Evolutionary conservation across 1,140 invertebrate species (phyloP).

Genomic region (Drosophila tani): DNA sequence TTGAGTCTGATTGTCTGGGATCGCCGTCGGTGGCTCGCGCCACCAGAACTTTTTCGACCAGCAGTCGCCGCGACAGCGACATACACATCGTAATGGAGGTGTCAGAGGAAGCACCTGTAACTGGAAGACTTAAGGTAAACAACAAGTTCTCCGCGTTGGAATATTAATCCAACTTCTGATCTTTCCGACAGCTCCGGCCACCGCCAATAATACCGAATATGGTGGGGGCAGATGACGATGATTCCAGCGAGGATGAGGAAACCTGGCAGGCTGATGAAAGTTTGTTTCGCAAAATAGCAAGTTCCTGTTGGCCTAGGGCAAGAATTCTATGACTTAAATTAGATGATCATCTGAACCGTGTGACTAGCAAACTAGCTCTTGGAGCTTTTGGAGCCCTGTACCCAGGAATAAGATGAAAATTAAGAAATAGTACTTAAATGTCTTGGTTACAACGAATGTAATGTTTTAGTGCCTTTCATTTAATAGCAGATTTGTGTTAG

Average conservation of each 20-base stretch:
- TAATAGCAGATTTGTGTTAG: too few relatives aligned
- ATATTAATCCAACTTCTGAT: not conserved
- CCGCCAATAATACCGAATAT: not conserved
- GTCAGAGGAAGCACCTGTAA: slow-evolving; percentile 3
- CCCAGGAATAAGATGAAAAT: too few relatives aligned
- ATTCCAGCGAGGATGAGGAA: not conserved
- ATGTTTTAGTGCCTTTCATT: too few relatives aligned
- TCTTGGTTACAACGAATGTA: too few relatives aligned
- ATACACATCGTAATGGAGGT: not conserved
- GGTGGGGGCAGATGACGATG: not conserved
- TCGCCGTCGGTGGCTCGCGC: not conserved
- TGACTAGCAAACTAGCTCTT: too few relatives aligned
- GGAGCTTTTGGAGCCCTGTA: too few relatives aligned
- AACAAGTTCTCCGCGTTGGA: not conserved
- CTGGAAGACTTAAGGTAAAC: not conserved
- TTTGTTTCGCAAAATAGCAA: not conserved
- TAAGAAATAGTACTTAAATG: too few relatives aligned
- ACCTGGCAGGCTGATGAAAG: not conserved
- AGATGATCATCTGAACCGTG: too few relatives aligned
- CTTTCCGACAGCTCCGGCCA: not conserved
- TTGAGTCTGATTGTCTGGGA: slow-evolving; percentile 1
- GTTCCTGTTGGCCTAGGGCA: not conserved
- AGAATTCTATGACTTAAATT: not conserved
- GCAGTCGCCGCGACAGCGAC: not conserved
- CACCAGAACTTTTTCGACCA: not conserved